Base-by-base conservation (phyloP, 2,888 invertebrate genomes). In the Nephrocerus scutellatus region DNA sequence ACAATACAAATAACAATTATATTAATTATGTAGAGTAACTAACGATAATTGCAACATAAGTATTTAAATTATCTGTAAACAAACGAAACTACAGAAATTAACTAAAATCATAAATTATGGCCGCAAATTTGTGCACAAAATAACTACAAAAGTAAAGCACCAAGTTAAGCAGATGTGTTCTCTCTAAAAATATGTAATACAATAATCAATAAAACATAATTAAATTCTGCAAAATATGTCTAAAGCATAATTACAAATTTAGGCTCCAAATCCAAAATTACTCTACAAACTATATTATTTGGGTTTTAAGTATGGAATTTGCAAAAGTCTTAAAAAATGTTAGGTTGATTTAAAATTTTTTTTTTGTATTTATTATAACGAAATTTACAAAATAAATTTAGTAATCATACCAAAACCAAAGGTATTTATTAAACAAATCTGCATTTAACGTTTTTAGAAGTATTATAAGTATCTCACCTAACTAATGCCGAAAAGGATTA, bases 401-500 rank as follows among this genome's bases (percentile, higher is more conserved):
- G n/a, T n/a, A 37, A 26, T 35, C 13, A 33, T 25, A 36, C 53
- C 51, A 50, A 53, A 60, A 56, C 59, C 59, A 49, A 52, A 50
- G 52, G 58, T 56, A 56, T 52, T 52, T 55, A 50, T 52, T 54
- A 53, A 62, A 61, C 60, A 59, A 60, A 58, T 52, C 51, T 52
- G 62, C 62, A 61, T 61, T 61, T 61, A 63, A 61, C 63, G 58
- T 57, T 53, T 58, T 24, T 29, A 47, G 42, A 48, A 32, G 38
- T 35, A n/a, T n/a, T n/a, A n/a, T n/a, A n/a, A n/a, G n/a, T n/a
- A n/a, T n/a, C n/a, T n/a, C n/a, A n/a, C n/a, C n/a, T n/a, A n/a
- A n/a, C n/a, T n/a, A n/a, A n/a, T n/a, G n/a, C n/a, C n/a, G n/a
- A n/a, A n/a, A n/a, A n/a, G n/a, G n/a, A n/a, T n/a, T n/a, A n/a